These are phyloP conservation scores for Siphlonurus alternatus DNA, from an alignment of 2,888 invertebrate genomes.

Conservation along the genomic window DNA sequence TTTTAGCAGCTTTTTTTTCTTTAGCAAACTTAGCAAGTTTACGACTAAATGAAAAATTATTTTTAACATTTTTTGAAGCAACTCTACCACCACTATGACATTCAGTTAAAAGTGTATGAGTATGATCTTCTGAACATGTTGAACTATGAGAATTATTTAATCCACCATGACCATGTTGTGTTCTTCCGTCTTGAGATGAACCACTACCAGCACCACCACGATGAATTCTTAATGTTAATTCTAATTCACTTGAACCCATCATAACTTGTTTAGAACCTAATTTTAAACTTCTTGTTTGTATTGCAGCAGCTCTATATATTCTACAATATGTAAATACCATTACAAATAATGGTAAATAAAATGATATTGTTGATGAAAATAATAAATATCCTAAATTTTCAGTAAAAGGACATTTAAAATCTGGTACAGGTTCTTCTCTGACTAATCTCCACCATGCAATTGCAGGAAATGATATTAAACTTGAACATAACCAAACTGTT, in stretches of 20 bases:
- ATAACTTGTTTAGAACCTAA: conserved; percentile 58
- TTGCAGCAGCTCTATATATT: conserved; percentile 85
- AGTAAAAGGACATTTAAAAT: conserved; percentile 85
- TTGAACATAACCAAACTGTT: conserved; percentile 91
- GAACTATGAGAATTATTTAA: no score
- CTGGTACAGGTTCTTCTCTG: conserved; percentile 54
- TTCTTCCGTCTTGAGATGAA: conserved; percentile 18
- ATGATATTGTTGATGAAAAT: conserved; percentile 94
- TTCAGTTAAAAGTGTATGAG: conserved; percentile 21
- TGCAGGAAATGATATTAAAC: conserved; percentile 94
- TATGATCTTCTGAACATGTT: conserved; percentile 22
- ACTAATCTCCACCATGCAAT: conserved; percentile 93
- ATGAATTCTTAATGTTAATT: conserved; percentile 82
- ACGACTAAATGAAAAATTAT: conserved; percentile 81
- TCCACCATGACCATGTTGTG: conserved; percentile 32
- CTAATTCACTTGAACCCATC: conserved; percentile 68
- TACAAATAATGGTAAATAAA: conserved; percentile 88
- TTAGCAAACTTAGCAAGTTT: conserved; percentile 91
- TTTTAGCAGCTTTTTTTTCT: conserved; percentile 95
- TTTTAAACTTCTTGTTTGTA: conserved; percentile 78
- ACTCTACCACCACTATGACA: conserved; percentile 5
- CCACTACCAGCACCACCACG: conserved; percentile 60
- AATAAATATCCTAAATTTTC: conserved; percentile 91
- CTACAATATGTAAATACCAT: conserved; percentile 98
- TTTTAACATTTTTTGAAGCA: conserved; percentile 28